Evolutionary conservation across 2,888 invertebrate genomes (phyloP).

Genomic region (Leucophora obtusa): DNA sequence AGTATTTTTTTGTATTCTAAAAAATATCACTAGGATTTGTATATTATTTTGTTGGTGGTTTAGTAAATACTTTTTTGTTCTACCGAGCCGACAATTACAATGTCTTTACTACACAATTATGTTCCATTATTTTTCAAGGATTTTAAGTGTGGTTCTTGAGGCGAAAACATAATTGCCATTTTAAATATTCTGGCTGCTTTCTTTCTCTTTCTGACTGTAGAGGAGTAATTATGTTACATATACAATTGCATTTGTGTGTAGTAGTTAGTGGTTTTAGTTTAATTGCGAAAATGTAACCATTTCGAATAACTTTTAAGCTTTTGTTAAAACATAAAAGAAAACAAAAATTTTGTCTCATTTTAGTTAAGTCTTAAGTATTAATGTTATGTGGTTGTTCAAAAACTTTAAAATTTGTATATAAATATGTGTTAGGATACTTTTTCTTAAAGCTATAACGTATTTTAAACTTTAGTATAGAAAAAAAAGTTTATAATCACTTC

Average conservation of each 20-base stretch:
- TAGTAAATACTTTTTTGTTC: background rate
- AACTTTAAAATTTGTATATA: background rate
- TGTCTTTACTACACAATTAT: constrained; percentile 37
- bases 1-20: too few species aligned
- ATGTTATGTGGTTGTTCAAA: background rate
- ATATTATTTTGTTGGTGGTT: background rate
- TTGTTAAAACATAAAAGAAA: constrained; percentile 22
- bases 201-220: background rate
- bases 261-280: constrained; percentile 21
- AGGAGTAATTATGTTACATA: too few species aligned
- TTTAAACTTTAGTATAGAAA: too few species aligned
- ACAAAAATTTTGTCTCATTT: background rate
- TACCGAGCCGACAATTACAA: constrained; percentile 22
- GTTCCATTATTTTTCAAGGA: constrained; percentile 25
- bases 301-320: constrained; percentile 40
- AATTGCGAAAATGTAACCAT: constrained; percentile 33
- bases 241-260: background rate
- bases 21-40: too few species aligned
- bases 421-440: background rate
- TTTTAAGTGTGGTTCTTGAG: constrained; percentile 33
- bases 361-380: background rate
- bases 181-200: background rate
- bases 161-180: constrained; percentile 41
- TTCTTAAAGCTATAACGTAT: too few species aligned
- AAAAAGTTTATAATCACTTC: too few species aligned